Evolutionary conservation across 2,797 vertebrate genomes (phyloP).

Genomic region (Sus cebifrons): DNA sequence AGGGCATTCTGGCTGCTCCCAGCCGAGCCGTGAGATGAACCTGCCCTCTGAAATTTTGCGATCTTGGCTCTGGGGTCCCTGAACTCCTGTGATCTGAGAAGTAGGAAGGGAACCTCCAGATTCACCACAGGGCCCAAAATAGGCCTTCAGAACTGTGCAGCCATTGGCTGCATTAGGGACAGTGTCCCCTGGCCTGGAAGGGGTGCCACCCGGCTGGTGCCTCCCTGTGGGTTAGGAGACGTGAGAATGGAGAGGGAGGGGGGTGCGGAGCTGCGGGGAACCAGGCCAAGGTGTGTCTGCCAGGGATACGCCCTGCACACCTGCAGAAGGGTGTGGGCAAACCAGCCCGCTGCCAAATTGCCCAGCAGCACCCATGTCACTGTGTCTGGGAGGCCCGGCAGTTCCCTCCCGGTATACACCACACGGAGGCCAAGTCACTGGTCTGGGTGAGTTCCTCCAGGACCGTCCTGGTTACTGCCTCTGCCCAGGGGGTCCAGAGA

Average conservation of each 20-base stretch:
- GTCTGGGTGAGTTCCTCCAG: not conserved
- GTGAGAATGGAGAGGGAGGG: not conserved
- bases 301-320: not conserved
- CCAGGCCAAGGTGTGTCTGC: accelerated
- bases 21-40: not conserved
- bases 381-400: not conserved
- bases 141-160: not conserved
- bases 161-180: no score
- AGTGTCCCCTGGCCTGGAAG: accelerated
- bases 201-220: not conserved
- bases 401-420: no score
- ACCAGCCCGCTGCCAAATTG: not conserved
- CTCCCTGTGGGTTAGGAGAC: not conserved
- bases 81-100: not conserved
- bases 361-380: no score
- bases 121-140: not conserved
- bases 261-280: no score
- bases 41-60: not conserved
- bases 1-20: not conserved
- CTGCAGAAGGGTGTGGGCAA: not conserved
- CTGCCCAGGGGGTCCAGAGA: accelerated
- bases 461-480: no score
- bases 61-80: not conserved
- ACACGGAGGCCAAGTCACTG: not conserved
- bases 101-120: not conserved